These are phyloP conservation scores for Muscicapa adusta DNA, from an alignment of 2,113 vertebrate genomes.

Conservation along the genomic window DNA sequence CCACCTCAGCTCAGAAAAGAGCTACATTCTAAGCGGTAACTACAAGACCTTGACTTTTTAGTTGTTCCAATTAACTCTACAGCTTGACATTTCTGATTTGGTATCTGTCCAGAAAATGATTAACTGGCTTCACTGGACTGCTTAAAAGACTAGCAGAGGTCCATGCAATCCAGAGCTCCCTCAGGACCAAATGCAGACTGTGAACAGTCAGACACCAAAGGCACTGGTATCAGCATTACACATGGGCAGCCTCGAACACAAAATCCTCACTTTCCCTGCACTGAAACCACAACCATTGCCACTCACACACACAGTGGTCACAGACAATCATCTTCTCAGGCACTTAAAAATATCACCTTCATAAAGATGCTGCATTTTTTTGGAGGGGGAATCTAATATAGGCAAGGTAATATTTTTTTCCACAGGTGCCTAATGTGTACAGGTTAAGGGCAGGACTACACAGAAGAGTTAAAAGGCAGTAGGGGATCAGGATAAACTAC, in stretches of 20 bases:
- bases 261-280: background rate
- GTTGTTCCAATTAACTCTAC: background rate
- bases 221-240: too few species aligned
- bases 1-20: background rate
- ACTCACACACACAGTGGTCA: background rate
- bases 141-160: background rate
- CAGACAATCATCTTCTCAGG: background rate
- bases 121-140: background rate
- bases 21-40: background rate
- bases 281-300: background rate
- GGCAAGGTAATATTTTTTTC: background rate
- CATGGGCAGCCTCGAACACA: background rate
- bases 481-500: background rate
- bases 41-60: background rate
- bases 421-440: background rate
- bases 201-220: background rate
- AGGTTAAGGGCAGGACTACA: background rate
- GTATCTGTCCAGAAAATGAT: background rate
- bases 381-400: accelerated
- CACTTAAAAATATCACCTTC: background rate
- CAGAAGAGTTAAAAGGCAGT: background rate
- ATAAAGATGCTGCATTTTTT: background rate
- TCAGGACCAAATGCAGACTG: background rate
- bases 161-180: background rate
- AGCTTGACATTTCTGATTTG: background rate